These are phyloP conservation scores for Pilophorus perplexus DNA, from an alignment of 2,888 invertebrate genomes.

Conservation along the genomic window DNA sequence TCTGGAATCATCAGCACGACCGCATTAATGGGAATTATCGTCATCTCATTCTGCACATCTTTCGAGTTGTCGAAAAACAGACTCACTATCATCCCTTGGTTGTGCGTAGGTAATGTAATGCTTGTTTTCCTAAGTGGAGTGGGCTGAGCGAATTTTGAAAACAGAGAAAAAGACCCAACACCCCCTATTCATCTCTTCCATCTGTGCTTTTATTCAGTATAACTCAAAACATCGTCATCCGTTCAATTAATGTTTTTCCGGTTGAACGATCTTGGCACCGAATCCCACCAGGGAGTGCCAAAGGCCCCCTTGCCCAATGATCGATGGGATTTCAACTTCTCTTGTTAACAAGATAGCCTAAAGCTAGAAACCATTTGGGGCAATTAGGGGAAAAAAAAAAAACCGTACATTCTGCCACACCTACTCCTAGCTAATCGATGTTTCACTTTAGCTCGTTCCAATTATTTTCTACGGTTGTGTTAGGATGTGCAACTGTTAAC, in stretches of 20 bases:
- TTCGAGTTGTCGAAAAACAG: not conserved
- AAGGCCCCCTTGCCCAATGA: not conserved
- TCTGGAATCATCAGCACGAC: not conserved
- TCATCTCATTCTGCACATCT: conserved; percentile 1
- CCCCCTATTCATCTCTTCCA: too few species aligned
- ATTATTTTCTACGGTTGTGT: too few species aligned
- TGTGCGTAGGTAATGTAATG: too few species aligned
- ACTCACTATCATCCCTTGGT: conserved; percentile 13
- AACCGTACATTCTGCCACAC: not conserved
- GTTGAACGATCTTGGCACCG: conserved; percentile 1
- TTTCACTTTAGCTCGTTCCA: too few species aligned
- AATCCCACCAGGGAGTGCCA: not conserved
- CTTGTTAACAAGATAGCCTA: not conserved
- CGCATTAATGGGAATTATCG: not conserved
- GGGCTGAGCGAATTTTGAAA: too few species aligned
- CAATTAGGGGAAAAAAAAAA: not conserved
- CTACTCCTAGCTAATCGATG: too few species aligned
- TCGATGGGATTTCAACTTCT: not conserved
- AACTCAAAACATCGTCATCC: not conserved
- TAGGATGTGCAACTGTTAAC: too few species aligned
- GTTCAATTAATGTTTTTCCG: not conserved
- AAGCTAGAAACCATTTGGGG: not conserved
- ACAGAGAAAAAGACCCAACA: too few species aligned
- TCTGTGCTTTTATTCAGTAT: not conserved
- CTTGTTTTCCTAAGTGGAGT: too few species aligned